Base-by-base conservation (phyloP, 2,888 invertebrate genomes). In the Lysandra coridon region DNA sequence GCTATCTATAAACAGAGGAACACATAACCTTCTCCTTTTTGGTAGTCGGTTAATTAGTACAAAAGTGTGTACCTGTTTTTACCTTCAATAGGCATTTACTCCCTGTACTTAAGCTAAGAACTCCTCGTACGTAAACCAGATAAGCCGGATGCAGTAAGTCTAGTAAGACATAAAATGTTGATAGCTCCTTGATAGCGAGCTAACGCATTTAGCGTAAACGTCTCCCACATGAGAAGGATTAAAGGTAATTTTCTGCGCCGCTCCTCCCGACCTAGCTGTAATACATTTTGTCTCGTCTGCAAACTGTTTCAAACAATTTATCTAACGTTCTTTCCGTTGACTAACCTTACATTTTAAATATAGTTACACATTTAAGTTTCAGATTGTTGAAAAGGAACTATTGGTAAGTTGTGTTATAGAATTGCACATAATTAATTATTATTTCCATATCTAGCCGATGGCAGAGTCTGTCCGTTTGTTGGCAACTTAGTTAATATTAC, bases 171-270 rank as follows among this genome's bases (percentile, higher is more conserved):
- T 64, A 64, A 64, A 64, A 64, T 64, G 64, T 64, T 30, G 30
- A 64, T 64, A 30, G 64, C 30, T 64, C 64, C 64, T 64, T 12
- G 75, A 75, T 75, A 75, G 49, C 75, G 75, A 75, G 49, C 30
- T 75, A 75, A 75, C 75, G 14, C 75, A 49, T 75, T 75, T 75
- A 75, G 53, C 49, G 44, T 74, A 74, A 75, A 30, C 44, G 53
- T 53, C 53, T 75, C 75, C 75, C 75, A 49, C 75, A 75, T 75
- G 75, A 75, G 75, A 75, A 49, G 75, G 75, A 75, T 75, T 75
- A 75, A 53, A 75, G 75, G 75, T 75, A 75, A 75, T 75, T 75
- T 75, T 75, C 49, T 49, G 23, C 75, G 75, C 23, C 44, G 75
- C 75, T 49, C 75, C 75, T 73, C 75, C 44, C 74, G 44, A 44